A percentile compares a stretch with the other conserved stretches of the same genome.
Conservation (phyloP, 92 coral and sea anemone genomes). For the Palythoa heliodiscus region DNA sequence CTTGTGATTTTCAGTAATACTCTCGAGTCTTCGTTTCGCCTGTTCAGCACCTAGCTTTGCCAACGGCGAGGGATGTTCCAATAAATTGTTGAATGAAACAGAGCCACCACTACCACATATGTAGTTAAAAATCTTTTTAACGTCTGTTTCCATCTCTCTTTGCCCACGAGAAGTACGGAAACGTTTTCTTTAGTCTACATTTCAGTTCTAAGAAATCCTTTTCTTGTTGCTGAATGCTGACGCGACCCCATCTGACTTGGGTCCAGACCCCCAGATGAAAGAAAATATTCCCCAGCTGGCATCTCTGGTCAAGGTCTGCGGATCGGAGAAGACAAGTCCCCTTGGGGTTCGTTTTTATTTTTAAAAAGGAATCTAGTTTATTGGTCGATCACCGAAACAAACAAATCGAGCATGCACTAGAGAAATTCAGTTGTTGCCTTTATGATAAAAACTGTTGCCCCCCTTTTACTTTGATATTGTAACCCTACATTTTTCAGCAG, state of each 20-base stretch:
- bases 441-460: too few species aligned
- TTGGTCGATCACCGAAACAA: too few species aligned
- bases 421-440: too few species aligned
- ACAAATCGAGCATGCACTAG: too few species aligned
- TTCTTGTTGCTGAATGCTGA: neutral
- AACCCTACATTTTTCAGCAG: too few species aligned
- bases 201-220: neutral
- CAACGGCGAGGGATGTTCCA: slow-evolving; percentile 6
- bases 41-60: slow-evolving; percentile 2
- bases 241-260: neutral
- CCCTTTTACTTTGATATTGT: too few species aligned
- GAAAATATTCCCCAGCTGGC: neutral
- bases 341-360: too few species aligned
- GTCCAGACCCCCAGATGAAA: neutral
- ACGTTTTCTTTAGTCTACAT: neutral
- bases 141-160: slow-evolving; percentile 21
- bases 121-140: slow-evolving; percentile 35
- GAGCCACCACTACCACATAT: slow-evolving; percentile 15
- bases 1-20: neutral
- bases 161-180: neutral
- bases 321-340: too few species aligned
- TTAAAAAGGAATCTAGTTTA: too few species aligned
- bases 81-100: neutral
- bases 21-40: slow-evolving; percentile 19
- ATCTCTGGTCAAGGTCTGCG: too few species aligned